Conservation (phyloP, 2,113 vertebrate genomes). For the Synodontis membranacea region DNA sequence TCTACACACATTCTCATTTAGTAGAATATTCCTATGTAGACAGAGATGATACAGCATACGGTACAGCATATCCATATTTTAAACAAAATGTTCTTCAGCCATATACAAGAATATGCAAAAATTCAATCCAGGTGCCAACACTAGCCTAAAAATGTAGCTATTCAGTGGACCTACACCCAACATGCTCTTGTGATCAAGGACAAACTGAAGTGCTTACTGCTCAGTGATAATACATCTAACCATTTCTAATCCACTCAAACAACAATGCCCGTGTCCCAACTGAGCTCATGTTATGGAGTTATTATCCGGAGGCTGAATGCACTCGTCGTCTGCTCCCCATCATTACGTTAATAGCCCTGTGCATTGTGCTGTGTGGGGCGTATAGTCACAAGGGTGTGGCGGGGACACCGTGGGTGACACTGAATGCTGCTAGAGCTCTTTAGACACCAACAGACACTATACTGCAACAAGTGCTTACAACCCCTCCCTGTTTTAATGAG, state of each 20-base stretch:
- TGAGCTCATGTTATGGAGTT: conserved; percentile 47
- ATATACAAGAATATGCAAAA: background rate
- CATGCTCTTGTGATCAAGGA: conserved; percentile 27
- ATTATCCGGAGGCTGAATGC: conserved; percentile 43
- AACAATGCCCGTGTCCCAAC: conserved; percentile 34
- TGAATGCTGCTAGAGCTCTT: conserved; percentile 52
- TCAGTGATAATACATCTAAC: conserved; percentile 22
- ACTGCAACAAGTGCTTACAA: conserved; percentile 56
- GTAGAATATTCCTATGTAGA: background rate
- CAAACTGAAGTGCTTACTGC: conserved; percentile 42
- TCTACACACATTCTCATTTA: background rate
- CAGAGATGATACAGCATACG: background rate
- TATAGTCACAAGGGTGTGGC: conserved; percentile 52
- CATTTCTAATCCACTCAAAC: conserved; percentile 47
- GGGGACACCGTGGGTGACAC: conserved; percentile 37
- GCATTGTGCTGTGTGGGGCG: conserved; percentile 49
- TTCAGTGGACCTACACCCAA: conserved; percentile 16
- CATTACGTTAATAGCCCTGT: conserved; percentile 53
- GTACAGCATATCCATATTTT: background rate
- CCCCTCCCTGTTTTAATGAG: conserved; percentile 40
- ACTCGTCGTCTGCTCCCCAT: conserved; percentile 39
- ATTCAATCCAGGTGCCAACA: background rate
- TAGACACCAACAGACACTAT: conserved; percentile 53
- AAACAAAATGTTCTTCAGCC: background rate
- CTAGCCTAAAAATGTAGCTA: background rate